Evolutionary conservation across 1,140 invertebrate genomes (phyloP), one percentile per base, ranked within the genome.

Genomic region (Hyles euphorbiae): DNA sequence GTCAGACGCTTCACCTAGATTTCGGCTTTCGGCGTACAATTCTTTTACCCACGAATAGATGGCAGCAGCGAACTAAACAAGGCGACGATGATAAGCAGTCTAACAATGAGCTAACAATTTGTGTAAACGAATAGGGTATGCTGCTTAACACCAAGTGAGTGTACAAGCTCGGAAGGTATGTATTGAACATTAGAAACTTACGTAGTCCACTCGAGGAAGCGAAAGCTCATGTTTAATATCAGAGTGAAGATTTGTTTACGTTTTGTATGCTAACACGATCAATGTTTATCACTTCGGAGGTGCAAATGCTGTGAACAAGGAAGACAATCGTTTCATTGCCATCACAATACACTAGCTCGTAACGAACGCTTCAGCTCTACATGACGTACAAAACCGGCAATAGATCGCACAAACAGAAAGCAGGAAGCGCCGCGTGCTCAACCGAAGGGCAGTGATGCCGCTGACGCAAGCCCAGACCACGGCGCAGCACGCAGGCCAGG

Each of bases 1-100:
- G 82, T 88, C 83, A 88, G 85, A 86, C 74, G 77, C 74, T 85
- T 88, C 83, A 88, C 81, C 85, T 85, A 88, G 76, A 86, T 88
- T 83, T 83, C 74, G 68, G 70, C 67, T 78, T 83, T 75, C 70
- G 71, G 63, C 63, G 60, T 65, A 68, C 63, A 74, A 74, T 83
- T 79, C 74, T 68, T 76, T 79, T 70, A 62, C 70, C 67, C 70
- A 64, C 71, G 73, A 74, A 81, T 78, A 87, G 82, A 83, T 87
- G 82, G 84, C 84, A 74, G 73, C 61, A 79, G 74, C 53, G 70
- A 61, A 70, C 67, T 76, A 72, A 76, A 74, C 68, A 72, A 81
- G 61, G 61, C 59, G 63, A 68, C 57, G 56, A 60, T 32, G 32
- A n/a, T 4, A 33, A 34, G 32, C 50, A 52, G 8, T 32, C 12